Conservation (phyloP, 2,888 invertebrate genomes). For the Mythimna albipuncta region DNA sequence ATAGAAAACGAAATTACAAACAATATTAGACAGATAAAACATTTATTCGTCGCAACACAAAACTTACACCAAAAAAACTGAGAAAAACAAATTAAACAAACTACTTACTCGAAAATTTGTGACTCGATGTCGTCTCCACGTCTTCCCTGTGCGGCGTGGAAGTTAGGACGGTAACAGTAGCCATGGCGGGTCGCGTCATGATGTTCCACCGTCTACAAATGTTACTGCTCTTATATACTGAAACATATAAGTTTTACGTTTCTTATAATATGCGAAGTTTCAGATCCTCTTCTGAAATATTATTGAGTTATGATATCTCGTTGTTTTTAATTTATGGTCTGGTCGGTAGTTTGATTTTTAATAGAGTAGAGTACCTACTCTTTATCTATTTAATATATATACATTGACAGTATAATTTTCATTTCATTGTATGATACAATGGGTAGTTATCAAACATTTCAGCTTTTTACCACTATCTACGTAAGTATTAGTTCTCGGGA, state of each 20-base stretch:
- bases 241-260: constrained; percentile 2
- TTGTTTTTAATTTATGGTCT: not conserved
- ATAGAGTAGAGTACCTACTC: no score
- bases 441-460: no score
- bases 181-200: constrained; percentile 30
- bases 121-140: constrained; percentile 29
- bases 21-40: no score
- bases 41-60: no score
- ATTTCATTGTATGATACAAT: no score
- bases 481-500: no score
- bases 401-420: no score
- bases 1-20: no score
- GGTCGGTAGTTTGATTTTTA: not conserved
- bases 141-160: constrained; percentile 15
- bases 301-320: not conserved
- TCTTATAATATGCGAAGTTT: not conserved
- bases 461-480: no score
- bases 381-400: no score
- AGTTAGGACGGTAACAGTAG: constrained; percentile 29
- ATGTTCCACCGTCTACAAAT: constrained; percentile 36
- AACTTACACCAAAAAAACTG: no score
- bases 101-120: not conserved
- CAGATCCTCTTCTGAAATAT: not conserved
- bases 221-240: constrained; percentile 40
- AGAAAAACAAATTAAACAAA: not conserved